Percentiles rank a stretch among this genome's conserved stretches.
phyloP scores from a whole-genome alignment of 2,113 vertebrate genomes.

The Polypterus bichir region DNA sequence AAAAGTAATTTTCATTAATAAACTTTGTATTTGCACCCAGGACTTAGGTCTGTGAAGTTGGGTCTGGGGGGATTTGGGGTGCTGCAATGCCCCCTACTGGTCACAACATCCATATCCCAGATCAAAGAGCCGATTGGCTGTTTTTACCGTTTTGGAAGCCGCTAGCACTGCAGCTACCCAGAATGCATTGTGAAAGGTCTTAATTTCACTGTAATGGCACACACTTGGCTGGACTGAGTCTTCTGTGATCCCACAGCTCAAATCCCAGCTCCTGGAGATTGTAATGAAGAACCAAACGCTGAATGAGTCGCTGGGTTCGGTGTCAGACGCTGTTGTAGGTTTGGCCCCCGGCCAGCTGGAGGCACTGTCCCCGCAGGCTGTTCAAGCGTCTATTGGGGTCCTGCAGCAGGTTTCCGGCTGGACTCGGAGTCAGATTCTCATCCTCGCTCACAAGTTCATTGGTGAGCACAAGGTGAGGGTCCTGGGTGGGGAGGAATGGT shows the following conservation, averaged over 20 bases:
- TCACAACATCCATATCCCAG: too few species aligned
- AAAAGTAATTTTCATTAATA: too few species aligned
- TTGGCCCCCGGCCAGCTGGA: constrained; percentile 49
- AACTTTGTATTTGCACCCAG: too few species aligned
- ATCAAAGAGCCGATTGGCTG: too few species aligned
- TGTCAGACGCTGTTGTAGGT: constrained; percentile 55
- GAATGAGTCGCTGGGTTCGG: constrained; percentile 52
- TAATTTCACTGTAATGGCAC: too few species aligned
- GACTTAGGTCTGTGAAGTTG: too few species aligned
- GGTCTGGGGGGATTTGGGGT: too few species aligned
- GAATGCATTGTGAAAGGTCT: too few species aligned
- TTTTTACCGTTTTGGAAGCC: too few species aligned
- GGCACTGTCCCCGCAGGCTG: constrained; percentile 49
- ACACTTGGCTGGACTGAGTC: neutral
- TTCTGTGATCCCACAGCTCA: constrained; percentile 42
- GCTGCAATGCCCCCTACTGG: too few species aligned
- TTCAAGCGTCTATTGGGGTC: constrained; percentile 46
- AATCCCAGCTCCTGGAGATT: constrained; percentile 48
- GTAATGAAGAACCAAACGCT: constrained; percentile 55
- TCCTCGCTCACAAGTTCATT: constrained; percentile 57
- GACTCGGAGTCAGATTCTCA: constrained; percentile 50
- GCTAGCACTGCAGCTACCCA: too few species aligned
- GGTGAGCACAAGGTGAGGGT: constrained; percentile 51
- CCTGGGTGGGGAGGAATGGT: too few species aligned
- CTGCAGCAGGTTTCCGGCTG: constrained; percentile 59